phyloP scores from a whole-genome alignment of 2,888 invertebrate genomes.

The Leuctra nigra region DNA sequence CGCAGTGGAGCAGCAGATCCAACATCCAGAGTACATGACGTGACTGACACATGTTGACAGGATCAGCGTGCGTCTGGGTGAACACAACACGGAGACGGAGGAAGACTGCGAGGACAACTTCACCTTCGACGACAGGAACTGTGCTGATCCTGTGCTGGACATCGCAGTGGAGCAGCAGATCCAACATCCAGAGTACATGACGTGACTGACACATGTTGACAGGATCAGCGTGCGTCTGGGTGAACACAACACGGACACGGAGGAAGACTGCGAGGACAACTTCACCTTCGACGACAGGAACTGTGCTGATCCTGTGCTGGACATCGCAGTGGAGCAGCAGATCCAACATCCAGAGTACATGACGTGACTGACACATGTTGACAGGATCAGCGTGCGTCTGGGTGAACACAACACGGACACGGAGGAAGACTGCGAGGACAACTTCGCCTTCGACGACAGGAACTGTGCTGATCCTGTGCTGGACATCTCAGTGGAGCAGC shows the following conservation, averaged over 20 bases:
- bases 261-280: conserved; percentile 51
- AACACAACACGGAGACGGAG: conserved; percentile 55
- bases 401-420: conserved; percentile 60
- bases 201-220: too few relatives aligned
- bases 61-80: conserved; percentile 53
- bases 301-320: conserved; percentile 54
- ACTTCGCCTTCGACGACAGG: neutral
- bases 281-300: conserved; percentile 2
- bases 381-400: conserved; percentile 49
- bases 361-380: too few relatives aligned
- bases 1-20: conserved; percentile 53
- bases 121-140: conserved; percentile 36
- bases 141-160: conserved; percentile 53
- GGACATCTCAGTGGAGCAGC: conserved; percentile 54
- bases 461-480: conserved; percentile 52
- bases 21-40: conserved; percentile 58
- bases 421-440: conserved; percentile 50
- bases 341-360: conserved; percentile 60
- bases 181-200: conserved; percentile 58
- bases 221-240: conserved; percentile 53
- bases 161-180: conserved; percentile 55
- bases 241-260: conserved; percentile 56
- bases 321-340: conserved; percentile 53
- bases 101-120: conserved; percentile 49
- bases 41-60: too few relatives aligned